Conservation (phyloP, 2,797 vertebrate genomes). For the Euthynnus affinis region DNA sequence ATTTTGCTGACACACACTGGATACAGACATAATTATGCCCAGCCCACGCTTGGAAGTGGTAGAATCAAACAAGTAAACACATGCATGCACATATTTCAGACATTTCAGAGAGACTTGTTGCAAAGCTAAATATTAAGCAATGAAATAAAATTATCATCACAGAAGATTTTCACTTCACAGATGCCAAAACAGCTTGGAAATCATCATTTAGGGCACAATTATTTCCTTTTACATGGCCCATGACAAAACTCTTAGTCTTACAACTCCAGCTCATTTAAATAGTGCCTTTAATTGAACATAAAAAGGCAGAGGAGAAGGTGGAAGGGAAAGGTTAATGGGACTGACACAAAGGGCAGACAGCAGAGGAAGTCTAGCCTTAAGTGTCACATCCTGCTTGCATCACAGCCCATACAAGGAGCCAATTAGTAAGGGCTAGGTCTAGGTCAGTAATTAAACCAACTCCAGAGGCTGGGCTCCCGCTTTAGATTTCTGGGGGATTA, state of each 20-base stretch:
- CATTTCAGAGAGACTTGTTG: conserved; percentile 7
- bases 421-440: conserved; percentile 65
- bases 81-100: conserved; percentile 8
- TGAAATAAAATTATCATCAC: conserved; percentile 1
- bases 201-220: conserved; percentile 57
- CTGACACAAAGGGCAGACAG: conserved; percentile 82
- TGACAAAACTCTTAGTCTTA: conserved; percentile 52
- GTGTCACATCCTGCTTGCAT: conserved; percentile 80
- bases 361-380: conserved; percentile 75
- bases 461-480: conserved; percentile 40
- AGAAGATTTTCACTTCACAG: conserved; percentile 19
- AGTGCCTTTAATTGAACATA: conserved; percentile 81
- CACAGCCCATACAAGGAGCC: conserved; percentile 70
- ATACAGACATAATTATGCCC: conserved; percentile 43
- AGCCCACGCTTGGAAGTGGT: not conserved
- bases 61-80: conserved; percentile 22
- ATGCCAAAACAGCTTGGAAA: conserved; percentile 19
- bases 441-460: conserved; percentile 75
- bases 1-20: conserved; percentile 39
- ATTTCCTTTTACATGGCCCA: conserved; percentile 51
- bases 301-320: conserved; percentile 75
- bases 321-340: conserved; percentile 84
- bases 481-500: conserved; percentile 68
- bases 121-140: conserved; percentile 13
- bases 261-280: conserved; percentile 71